These are phyloP conservation scores for Pomatostomus ruficeps DNA, from an alignment of 2,113 vertebrate species.

Conservation along the genomic window DNA sequence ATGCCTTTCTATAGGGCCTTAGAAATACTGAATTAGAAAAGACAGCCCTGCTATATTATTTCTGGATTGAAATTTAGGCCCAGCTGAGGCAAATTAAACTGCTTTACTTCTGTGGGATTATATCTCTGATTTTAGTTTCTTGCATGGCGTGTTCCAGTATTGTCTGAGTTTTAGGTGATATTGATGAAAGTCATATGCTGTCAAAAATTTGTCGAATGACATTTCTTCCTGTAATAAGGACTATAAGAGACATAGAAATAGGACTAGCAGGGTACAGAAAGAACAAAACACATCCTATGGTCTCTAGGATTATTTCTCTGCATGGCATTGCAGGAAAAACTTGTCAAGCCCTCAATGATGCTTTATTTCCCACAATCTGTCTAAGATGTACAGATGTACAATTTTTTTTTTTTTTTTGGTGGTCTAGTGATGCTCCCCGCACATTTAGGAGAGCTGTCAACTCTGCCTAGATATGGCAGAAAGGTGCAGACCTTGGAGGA, in stretches of 20 bases:
- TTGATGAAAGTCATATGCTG: not conserved
- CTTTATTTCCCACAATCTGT: not conserved
- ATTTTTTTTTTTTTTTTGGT: too few species aligned
- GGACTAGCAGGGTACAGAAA: not conserved
- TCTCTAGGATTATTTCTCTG: not conserved
- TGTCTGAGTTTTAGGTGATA: not conserved
- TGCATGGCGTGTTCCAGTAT: not conserved
- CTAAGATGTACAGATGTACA: not conserved
- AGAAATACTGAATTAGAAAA: not conserved
- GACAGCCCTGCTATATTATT: not conserved
- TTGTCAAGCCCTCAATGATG: accelerated
- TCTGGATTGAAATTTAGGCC: not conserved
- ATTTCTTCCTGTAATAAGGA: not conserved
- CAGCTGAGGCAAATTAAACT: not conserved
- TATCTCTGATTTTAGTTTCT: not conserved
- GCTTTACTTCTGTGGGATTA: not conserved
- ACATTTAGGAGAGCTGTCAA: not conserved
- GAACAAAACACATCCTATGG: not conserved
- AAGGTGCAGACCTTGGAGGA: not conserved
- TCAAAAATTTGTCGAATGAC: not conserved
- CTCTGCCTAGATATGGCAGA: not conserved
- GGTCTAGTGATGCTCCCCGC: not conserved
- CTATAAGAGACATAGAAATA: not conserved
- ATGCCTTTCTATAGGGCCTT: not conserved
- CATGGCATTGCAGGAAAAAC: not conserved